A percentile compares a stretch with the other conserved stretches of the same genome.
Conservation (phyloP, 2,888 invertebrate genomes). For the Carpatolechia fugitivella region DNA sequence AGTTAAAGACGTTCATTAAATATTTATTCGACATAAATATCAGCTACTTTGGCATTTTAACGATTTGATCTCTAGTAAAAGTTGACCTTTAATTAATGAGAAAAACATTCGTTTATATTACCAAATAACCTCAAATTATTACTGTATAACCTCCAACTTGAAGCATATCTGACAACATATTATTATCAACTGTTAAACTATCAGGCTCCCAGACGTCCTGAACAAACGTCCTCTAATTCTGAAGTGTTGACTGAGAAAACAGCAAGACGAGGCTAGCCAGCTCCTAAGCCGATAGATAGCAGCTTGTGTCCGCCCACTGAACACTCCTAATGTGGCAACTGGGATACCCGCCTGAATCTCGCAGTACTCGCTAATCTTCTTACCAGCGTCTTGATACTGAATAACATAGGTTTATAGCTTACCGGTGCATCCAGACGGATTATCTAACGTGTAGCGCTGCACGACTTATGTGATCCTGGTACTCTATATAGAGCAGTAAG, state of each 20-base stretch:
- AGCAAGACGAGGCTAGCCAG: background rate
- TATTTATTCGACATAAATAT: background rate
- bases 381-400: constrained; percentile 47
- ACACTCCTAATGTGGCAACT: constrained; percentile 29
- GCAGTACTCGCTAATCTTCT: constrained; percentile 52
- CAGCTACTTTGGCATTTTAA: background rate
- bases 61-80: background rate
- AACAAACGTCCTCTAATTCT: background rate
- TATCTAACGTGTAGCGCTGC: constrained; percentile 41
- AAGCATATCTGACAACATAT: too few relatives aligned
- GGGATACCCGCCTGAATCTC: constrained; percentile 9
- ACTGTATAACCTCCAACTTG: too few relatives aligned
- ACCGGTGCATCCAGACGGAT: constrained; percentile 54
- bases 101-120: too few relatives aligned
- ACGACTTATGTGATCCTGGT: constrained; percentile 8
- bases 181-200: too few relatives aligned
- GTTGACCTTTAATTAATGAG: background rate
- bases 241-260: constrained; percentile 10
- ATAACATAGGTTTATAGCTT: constrained; percentile 46
- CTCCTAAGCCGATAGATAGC: constrained; percentile 31
- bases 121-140: too few relatives aligned
- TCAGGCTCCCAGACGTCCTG: background rate
- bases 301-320: constrained; percentile 30
- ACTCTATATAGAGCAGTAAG: background rate
- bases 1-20: background rate